Percentiles rank a stretch among this genome's conserved stretches.
These are phyloP conservation scores for Perodicticus potto DNA, from an alignment of 2,797 vertebrate genomes.

Conservation along the genomic window DNA sequence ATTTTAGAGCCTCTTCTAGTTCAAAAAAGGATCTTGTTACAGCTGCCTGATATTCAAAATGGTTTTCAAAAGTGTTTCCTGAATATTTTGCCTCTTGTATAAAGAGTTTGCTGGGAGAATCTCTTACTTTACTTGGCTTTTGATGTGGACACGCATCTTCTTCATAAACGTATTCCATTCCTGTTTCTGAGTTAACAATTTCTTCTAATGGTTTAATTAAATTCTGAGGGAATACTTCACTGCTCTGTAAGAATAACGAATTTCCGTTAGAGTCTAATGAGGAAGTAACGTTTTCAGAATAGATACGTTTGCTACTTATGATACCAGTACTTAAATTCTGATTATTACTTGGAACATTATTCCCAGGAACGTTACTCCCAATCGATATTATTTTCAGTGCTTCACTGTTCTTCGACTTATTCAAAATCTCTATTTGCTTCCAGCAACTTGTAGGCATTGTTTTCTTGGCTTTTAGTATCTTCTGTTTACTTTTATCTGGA, in stretches of 20 bases:
- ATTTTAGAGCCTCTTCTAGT: background rate
- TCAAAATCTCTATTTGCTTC: conserved; percentile 77
- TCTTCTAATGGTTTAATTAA: conserved; percentile 56
- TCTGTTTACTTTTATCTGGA: conserved; percentile 64
- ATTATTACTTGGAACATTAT: conserved; percentile 62
- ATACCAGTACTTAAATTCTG: conserved; percentile 16
- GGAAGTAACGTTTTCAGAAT: conserved; percentile 46
- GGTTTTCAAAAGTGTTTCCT: conserved; percentile 37
- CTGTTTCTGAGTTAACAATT: conserved; percentile 57
- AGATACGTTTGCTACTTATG: conserved; percentile 22
- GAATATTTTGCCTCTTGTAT: conserved; percentile 47
- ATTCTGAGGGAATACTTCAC: background rate
- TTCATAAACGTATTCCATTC: conserved; percentile 36
- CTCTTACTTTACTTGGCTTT: conserved; percentile 34
- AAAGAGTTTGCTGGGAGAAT: conserved; percentile 26
- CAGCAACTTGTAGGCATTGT: conserved; percentile 79
- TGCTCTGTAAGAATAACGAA: conserved; percentile 14
- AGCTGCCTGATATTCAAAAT: conserved; percentile 49
- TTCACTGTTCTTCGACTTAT: conserved; percentile 62
- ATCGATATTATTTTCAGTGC: conserved; percentile 24
- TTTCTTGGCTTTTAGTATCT: conserved; percentile 81
- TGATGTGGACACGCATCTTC: conserved; percentile 19
- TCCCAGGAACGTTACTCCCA: conserved; percentile 39
- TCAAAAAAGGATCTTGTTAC: conserved; percentile 29
- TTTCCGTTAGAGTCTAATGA: conserved; percentile 51